Conservation (phyloP, 2,797 vertebrate species). For the Thamnophis elegans region DNA sequence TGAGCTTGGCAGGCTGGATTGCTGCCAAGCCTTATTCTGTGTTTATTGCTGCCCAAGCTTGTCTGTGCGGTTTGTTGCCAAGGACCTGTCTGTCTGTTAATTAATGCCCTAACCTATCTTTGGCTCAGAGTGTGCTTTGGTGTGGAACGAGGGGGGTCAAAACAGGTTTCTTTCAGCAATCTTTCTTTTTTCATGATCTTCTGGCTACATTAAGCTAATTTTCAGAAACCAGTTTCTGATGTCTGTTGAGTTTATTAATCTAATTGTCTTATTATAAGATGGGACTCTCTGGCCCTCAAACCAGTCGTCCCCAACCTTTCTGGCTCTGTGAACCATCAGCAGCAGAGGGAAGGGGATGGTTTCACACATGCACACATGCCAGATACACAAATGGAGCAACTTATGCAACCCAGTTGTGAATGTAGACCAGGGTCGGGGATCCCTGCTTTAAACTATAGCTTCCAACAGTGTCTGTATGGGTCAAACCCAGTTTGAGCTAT, state of each 20-base stretch:
- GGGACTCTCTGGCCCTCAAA: not conserved
- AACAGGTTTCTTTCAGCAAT: not conserved
- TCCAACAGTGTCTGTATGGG: not conserved
- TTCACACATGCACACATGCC: not conserved
- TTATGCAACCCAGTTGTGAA: not conserved
- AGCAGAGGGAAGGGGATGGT: not conserved
- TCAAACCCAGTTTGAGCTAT: not conserved
- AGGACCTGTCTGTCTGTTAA: no score
- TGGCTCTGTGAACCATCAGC: not conserved
- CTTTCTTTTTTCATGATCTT: not conserved
- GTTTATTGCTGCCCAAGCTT: no score
- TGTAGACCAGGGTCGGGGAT: not conserved
- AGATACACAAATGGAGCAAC: not conserved
- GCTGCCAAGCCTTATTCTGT: no score
- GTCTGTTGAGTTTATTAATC: conserved; percentile 4
- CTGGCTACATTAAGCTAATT: not conserved
- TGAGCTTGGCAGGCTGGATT: no score
- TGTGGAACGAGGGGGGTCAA: no score
- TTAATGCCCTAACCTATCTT: no score
- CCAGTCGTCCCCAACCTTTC: not conserved
- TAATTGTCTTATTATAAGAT: not conserved
- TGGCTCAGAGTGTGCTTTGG: no score
- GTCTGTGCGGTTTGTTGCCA: no score
- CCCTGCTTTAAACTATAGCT: not conserved
- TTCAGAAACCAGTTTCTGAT: not conserved